A percentile compares a stretch with the other conserved stretches of the same genome.
These are phyloP conservation scores for Zaprionus bogoriensis DNA, from an alignment of 2,888 invertebrate genomes.

Conservation along the genomic window DNA sequence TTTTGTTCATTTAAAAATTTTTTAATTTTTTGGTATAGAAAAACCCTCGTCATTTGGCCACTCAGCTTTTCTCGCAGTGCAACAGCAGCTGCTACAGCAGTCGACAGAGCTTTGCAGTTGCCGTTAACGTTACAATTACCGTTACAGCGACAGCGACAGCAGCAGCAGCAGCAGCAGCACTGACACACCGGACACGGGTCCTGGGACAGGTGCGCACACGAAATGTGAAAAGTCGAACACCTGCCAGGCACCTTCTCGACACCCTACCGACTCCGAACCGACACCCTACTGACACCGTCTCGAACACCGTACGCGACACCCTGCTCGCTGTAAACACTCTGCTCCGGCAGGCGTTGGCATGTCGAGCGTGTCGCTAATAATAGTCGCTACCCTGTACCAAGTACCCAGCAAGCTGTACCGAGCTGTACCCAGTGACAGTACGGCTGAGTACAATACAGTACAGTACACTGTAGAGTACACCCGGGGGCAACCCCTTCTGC, in stretches of 20 bases:
- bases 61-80: not conserved
- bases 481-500: conserved; percentile 5
- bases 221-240: conserved; percentile 66
- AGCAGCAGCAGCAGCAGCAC: conserved; percentile 1
- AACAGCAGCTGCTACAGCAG: not conserved
- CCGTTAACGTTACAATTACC: not conserved
- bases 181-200: conserved; percentile 38
- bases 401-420: not conserved
- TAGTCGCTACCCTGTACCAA: conserved; percentile 35
- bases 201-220: conserved; percentile 45
- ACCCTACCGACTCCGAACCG: too few species aligned
- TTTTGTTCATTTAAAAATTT: too few species aligned
- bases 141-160: not conserved
- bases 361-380: conserved; percentile 73
- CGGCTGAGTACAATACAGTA: too few species aligned
- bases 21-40: too few species aligned
- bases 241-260: conserved; percentile 24
- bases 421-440: not conserved
- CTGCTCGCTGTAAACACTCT: not conserved
- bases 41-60: not conserved
- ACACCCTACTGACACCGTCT: not conserved
- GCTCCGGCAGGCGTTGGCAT: conserved; percentile 45
- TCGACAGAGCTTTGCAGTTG: not conserved
- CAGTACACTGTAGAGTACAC: too few species aligned
- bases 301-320: too few species aligned